phyloP scores from a whole-genome alignment of 1,140 invertebrate species.

The Leptinotarsa defecta region DNA sequence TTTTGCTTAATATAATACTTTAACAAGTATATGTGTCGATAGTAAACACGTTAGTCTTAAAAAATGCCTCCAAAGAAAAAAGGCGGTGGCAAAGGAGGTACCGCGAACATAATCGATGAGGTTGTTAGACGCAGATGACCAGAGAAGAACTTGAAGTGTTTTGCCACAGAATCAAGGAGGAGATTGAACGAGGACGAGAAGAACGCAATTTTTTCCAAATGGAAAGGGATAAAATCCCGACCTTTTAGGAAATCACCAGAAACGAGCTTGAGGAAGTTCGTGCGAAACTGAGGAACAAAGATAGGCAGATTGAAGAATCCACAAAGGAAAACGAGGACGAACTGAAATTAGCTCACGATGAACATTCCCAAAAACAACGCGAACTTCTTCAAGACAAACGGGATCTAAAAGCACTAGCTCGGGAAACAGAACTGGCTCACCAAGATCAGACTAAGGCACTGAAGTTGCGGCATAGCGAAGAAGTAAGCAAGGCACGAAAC shows the following conservation, averaged over 20 bases:
- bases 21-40: no score
- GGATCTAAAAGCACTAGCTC: conserved; percentile 71
- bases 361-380: conserved; percentile 74
- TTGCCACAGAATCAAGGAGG: conserved; percentile 83
- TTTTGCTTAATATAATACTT: no score
- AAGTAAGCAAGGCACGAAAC: conserved; percentile 68
- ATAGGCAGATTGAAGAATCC: conserved; percentile 85
- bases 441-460: conserved; percentile 69
- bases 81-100: conserved; percentile 41
- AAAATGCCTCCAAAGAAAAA: conserved; percentile 47
- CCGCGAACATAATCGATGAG: conserved; percentile 79
- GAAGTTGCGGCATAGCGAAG: conserved; percentile 63
- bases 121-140: conserved; percentile 89
- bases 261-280: conserved; percentile 82
- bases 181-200: conserved; percentile 90
- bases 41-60: no score
- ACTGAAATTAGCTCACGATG: conserved; percentile 75
- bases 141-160: conserved; percentile 91
- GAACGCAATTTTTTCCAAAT: conserved; percentile 95
- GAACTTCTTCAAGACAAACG: conserved; percentile 81
- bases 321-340: conserved; percentile 86
- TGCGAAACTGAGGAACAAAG: conserved; percentile 75
- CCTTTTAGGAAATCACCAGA: conserved; percentile 92
- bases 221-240: conserved; percentile 90
- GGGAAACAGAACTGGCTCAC: conserved; percentile 72